Base-by-base conservation (phyloP, 2,797 vertebrate species). In the Remorina albescens region DNA sequence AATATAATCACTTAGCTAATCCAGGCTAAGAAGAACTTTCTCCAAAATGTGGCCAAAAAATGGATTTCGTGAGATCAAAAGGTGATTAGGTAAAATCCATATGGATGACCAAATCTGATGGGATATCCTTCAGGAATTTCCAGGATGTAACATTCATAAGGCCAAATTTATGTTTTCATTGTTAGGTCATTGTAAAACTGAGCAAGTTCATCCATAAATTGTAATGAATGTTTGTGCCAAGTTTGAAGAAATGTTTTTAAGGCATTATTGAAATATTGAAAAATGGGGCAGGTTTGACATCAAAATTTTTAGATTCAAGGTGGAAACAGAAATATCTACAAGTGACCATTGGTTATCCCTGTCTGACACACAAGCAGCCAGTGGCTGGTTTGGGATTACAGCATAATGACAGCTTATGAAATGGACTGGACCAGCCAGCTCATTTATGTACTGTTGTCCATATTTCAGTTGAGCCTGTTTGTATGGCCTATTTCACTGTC, bases 401-500 rank as follows among this genome's bases (percentile, higher is more conserved):
- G 46, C 49, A 25, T 74, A 78, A 90, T 81, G 70, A 86, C 68
- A 59, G 64, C 66, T 87, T 83, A 90, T 88, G 82, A 91, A 86
- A 91, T 81, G 82, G 72, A 61, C 82, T 76, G 62, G 61, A 69
- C 76, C 71, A 59, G 85, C 69, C 71, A 72, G 71, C 67, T 58
- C 57, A 56, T 68, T 80, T 68, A 42, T 74, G 67, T 76, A 66
- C 65, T 85, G 75, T 34, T 86, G 86, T 89, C 84, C 81, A 89
- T 90, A 89, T 83, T 91, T 86, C 64, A 59, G 75, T 70, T 81
- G 44, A 88, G 85, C 73, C 69, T 86, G 79, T 85, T 83, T 86
- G 75, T 74, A 80, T 90, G 93, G 86, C 91, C 92, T 93, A 93
- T 82, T 92, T 94, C 89, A 84, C 71, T 61, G 65, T 84, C 76